Evolutionary conservation across 2,797 vertebrate genomes (phyloP).

Genomic region (Cyprinella venusta): DNA sequence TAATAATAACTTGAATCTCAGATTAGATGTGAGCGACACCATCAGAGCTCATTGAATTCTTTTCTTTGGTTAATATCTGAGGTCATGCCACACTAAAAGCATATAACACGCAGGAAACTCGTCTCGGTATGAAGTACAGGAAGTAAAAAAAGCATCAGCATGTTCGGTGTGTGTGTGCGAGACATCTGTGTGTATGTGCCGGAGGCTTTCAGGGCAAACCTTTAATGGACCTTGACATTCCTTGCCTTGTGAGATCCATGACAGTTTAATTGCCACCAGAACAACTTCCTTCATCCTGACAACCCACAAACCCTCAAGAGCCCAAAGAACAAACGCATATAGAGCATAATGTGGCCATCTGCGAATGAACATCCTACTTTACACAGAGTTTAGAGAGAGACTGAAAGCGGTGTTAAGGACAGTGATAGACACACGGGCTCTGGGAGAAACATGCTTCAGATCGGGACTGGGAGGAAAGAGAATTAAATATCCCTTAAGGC

Average conservation of each 20-base stretch:
- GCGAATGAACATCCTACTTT: constrained; percentile 14
- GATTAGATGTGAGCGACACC: neutral
- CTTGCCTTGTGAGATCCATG: constrained; percentile 59
- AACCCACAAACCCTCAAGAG: constrained; percentile 46
- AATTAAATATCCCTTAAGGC: constrained; percentile 11
- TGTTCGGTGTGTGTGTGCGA: neutral
- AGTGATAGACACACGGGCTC: neutral
- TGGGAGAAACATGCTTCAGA: neutral
- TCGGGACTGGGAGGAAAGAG: constrained; percentile 23
- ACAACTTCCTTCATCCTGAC: constrained; percentile 34
- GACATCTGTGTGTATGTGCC: constrained; percentile 63
- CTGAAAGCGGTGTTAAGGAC: neutral
- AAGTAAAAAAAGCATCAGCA: neutral
- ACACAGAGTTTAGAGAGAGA: neutral
- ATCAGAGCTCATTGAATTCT: neutral
- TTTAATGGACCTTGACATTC: constrained; percentile 69
- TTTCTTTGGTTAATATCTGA: neutral
- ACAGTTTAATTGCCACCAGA: constrained; percentile 70
- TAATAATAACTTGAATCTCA: neutral
- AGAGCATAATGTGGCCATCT: neutral
- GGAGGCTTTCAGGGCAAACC: constrained; percentile 66
- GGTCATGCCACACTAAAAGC: neutral
- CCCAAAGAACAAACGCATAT: constrained; percentile 13
- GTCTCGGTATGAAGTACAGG: neutral
- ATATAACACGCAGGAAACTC: neutral